Percentiles rank a stretch among this genome's conserved stretches.
These are phyloP conservation scores for Muntiacus muntjak DNA, from an alignment of 2,113 vertebrate species.

Conservation along the genomic window DNA sequence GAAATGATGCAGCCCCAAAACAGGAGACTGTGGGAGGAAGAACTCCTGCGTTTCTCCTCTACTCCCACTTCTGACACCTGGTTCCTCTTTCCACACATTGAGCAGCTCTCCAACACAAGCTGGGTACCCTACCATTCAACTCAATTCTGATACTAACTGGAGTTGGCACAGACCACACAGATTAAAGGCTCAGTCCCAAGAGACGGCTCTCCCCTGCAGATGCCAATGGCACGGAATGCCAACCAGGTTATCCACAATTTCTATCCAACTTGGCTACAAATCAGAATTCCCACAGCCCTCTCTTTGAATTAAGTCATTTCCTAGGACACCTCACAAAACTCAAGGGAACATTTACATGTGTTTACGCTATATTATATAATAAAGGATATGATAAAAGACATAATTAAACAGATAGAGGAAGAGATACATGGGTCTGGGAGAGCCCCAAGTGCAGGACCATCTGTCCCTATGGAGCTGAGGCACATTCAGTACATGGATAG, in stretches of 20 bases:
- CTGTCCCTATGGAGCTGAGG: neutral
- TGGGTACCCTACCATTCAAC: neutral
- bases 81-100: neutral
- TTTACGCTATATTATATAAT: neutral
- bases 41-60: neutral
- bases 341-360: neutral
- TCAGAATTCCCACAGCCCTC: neutral
- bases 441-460: neutral
- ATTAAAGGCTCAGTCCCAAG: neutral
- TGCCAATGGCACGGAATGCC: accelerated
- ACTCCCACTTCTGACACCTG: neutral
- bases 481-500: accelerated
- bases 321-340: neutral
- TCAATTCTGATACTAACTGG: neutral
- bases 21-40: neutral
- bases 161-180: neutral
- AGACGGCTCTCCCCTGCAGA: neutral
- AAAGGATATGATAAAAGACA: neutral
- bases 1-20: neutral
- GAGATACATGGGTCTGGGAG: neutral
- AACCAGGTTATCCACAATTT: neutral
- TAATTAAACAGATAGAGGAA: neutral
- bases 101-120: neutral
- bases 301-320: neutral
- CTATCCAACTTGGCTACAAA: neutral